These are phyloP conservation scores for Drosophila sulfurigaster DNA, from an alignment of 1,140 invertebrate species.

Conservation along the genomic window DNA sequence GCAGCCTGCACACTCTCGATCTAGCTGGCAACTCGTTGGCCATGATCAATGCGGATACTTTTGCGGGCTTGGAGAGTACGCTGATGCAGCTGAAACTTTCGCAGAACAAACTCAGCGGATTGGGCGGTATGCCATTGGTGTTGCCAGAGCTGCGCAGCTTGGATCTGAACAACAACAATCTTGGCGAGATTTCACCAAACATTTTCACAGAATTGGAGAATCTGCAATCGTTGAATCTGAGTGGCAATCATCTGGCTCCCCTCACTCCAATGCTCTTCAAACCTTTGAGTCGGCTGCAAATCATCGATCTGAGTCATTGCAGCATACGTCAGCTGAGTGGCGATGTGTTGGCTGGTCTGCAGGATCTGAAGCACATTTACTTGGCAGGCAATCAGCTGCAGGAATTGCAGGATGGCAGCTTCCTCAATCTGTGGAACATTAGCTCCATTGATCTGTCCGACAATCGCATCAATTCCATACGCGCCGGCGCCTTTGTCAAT, in stretches of 20 bases:
- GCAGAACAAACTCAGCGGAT: conserved; percentile 90
- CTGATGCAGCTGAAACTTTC: conserved; percentile 90
- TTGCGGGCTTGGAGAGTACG: conserved; percentile 90
- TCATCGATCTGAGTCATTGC: conserved; percentile 91
- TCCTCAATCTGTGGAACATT: conserved; percentile 90
- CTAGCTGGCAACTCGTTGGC: conserved; percentile 92
- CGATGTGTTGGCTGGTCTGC: conserved; percentile 89
- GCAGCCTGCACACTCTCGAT: conserved; percentile 90
- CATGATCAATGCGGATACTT: conserved; percentile 90
- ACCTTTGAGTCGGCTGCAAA: conserved; percentile 87
- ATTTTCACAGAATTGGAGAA: conserved; percentile 89
- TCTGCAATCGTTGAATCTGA: conserved; percentile 91
- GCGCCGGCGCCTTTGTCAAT: conserved; percentile 88
- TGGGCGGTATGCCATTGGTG: conserved; percentile 88
- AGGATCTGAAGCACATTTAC: conserved; percentile 88
- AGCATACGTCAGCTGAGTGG: conserved; percentile 89
- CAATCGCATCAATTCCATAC: conserved; percentile 92
- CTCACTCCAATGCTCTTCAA: conserved; percentile 87
- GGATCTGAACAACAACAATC: conserved; percentile 92
- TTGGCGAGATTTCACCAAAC: conserved; percentile 89
- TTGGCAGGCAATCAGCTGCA: conserved; percentile 89
- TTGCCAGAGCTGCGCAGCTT: conserved; percentile 89
- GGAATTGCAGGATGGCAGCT: conserved; percentile 90
- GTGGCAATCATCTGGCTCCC: conserved; percentile 89
- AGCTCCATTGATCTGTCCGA: conserved; percentile 90